A percentile compares a stretch with the other conserved stretches of the same genome.
These are phyloP conservation scores for Dicrostonyx torquatus DNA, from an alignment of 2,797 vertebrate species.

Conservation along the genomic window DNA sequence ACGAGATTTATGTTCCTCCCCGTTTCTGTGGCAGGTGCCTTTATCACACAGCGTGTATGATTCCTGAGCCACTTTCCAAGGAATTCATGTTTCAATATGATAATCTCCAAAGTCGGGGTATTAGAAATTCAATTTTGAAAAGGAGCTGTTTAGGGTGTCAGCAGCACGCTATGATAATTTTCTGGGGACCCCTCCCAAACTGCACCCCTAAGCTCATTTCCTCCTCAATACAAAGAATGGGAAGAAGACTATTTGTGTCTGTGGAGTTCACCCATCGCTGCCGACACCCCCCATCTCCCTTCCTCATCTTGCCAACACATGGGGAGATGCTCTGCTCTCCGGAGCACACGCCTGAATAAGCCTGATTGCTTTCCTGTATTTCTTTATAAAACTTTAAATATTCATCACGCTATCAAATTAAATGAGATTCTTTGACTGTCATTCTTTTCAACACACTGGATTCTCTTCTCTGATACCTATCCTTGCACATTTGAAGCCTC, in stretches of 20 bases:
- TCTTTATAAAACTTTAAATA: slow-evolving; percentile 85
- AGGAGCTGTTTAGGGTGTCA: slow-evolving; percentile 79
- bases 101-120: slow-evolving; percentile 63
- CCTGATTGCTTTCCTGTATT: slow-evolving; percentile 81
- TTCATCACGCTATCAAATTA: slow-evolving; percentile 82
- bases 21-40: slow-evolving; percentile 68
- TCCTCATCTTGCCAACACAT: slow-evolving; percentile 66
- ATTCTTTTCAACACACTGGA: slow-evolving; percentile 77
- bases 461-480: slow-evolving; percentile 73
- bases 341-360: slow-evolving; percentile 72
- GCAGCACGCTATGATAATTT: slow-evolving; percentile 78
- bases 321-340: slow-evolving; percentile 66
- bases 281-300: slow-evolving; percentile 33
- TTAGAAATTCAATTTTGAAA: slow-evolving; percentile 78
- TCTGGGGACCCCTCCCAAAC: slow-evolving; percentile 53
- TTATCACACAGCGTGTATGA: slow-evolving; percentile 42
- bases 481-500: slow-evolving; percentile 49
- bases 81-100: slow-evolving; percentile 78
- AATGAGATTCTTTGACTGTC: slow-evolving; percentile 78
- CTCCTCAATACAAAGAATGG: slow-evolving; percentile 64
- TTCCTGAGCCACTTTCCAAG: slow-evolving; percentile 65
- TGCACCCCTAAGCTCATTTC: slow-evolving; percentile 67
- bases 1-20: slow-evolving; percentile 67
- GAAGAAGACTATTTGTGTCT: slow-evolving; percentile 72
- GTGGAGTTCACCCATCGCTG: neutral